Base-by-base conservation (phyloP, 2,797 vertebrate species). In the Pteronotus mesoamericanus region DNA sequence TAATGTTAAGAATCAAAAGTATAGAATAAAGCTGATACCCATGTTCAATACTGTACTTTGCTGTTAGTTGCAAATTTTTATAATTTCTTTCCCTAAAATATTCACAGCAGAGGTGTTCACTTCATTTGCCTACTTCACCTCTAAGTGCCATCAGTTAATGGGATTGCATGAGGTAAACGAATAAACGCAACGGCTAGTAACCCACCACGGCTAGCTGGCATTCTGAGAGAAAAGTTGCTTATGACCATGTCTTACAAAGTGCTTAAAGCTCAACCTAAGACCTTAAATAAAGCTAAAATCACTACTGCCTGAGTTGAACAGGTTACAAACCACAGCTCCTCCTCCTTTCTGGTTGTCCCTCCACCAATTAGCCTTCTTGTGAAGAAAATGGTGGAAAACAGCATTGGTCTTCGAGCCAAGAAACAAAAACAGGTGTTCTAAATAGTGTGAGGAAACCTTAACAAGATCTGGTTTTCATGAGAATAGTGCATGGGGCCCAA, bases 201-300 rank as follows among this genome's bases (percentile, higher is more conserved):
- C 71, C 72, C 83, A 95, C 34, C 79, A 82, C 68, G 91, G 94
- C 89, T 39, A 8, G 29, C 78, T 87, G 51, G 57, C 64, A 78
- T 79, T 84, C 72, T 72, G 21, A 85, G 0, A 85, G 77, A 71
- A 94, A 77, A 90, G 90, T n/a, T 66, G 32, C 69, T 55, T n/a
- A 48, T 2, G 11, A 59, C 74, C 89, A 22, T 57, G 79, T 72
- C 75, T 94, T 69, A 72, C 57, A 53, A 94, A 85, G 84, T 85
- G 86, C 89, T 94, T 91, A 92, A 96, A 95, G 95, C 94, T 94
- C 21, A 39, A 59, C 61, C 91, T 59, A 83, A 51, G 85, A 82
- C 88, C 84, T 82, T 64, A 51, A 77, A 46, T 96, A 95, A 93
- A 97, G 96, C 95, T 95, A 72, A 80, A 42, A 26, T 89, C 44